Evolutionary conservation across 2,888 invertebrate species (phyloP), one percentile per base, ranked within the genome.

Genomic region (Chymomyza procnemis): DNA sequence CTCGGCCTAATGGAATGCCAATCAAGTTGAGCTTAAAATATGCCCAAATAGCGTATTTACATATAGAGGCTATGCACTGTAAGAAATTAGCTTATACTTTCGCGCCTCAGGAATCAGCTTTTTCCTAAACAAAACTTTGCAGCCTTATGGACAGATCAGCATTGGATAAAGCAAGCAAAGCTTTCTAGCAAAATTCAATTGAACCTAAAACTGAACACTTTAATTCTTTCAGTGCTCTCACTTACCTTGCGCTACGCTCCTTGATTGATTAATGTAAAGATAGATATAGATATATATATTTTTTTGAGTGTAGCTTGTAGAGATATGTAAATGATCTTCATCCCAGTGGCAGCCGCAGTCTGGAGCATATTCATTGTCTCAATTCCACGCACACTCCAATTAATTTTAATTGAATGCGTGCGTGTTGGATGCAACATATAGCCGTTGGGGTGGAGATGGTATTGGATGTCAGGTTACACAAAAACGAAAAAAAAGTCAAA

Each of bases 401-500:
- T 87, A 86, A 82, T 72, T 83, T 88, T 84, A 90, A 89, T 89
- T 89, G 81, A 88, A 69, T 73, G 78, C 88, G 73, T 76, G 71
- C 67, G 60, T 55, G 56, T 26, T 58, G 34, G 14, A 47, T 57
- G 46, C 34, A 16, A 52, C 14, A 4, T 2, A n/a, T 16, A 18
- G 41, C 46, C 55, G 22, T 3, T 9, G 47, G 48, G 4, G 50
- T n/a, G n/a, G n/a, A n/a, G n/a, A n/a, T 5, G 12, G n/a, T 0
- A 34, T 1, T 16, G 30, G 19, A 4, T n/a, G 16, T 18, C 19
- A 50, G 50, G 50, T 19, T 50, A n/a, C n/a, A n/a, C n/a, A n/a
- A n/a, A n/a, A n/a, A n/a, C n/a, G n/a, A n/a, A n/a, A 12, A 41
- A 41, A 41, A 12, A 18, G 50, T n/a, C 18, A 5, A 19, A 5